Evolutionary conservation across 2,113 vertebrate genomes (phyloP), one percentile per base, ranked within the genome.

Genomic region (Condylura cristata): DNA sequence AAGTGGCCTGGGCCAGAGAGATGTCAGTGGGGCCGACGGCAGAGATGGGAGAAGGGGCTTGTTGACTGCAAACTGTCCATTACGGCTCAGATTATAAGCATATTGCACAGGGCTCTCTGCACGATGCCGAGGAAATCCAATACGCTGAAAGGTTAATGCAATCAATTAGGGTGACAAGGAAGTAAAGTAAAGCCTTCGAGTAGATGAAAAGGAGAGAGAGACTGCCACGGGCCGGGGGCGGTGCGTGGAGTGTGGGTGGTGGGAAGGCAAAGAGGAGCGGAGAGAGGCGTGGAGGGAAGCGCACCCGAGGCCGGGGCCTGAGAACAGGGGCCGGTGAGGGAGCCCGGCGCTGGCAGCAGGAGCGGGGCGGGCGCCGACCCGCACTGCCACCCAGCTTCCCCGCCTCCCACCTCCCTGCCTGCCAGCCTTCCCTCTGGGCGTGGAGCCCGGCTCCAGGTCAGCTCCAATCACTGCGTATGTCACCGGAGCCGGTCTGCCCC

Each of bases 121-220:
- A 99, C 99, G 99, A 99, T 99, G 99, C 99, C 99, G 98, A 99
- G 99, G 99, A 99, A 99, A 99, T 99, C 99, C 99, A 99, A 99
- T 99, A 99, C 99, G 99, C 99, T 99, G 98, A 99, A 99, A 99
- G 99, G 99, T 99, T 99, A 99, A 99, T 99, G 99, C 99, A 99
- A 99, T 99, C 99, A 99, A 99, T 99, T 99, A 99, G 99, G 99
- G 99, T 99, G 99, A 99, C 99, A 99, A 99, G 99, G 99, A 99
- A 99, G 99, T 99, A 98, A 99, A 99, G 99, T 99, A 99, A 99
- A 99, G 99, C 99, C 99, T 99, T 99, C 98, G 98, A 99, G 99
- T 99, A 97, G 99, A 99, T 99, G 95, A 96, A 98, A 97, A 98
- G 97, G 95, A 92, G 97, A 97, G 95, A 91, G 90, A 37, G n/a